Evolutionary conservation across 2,113 vertebrate species (phyloP), one percentile per base, ranked within the genome.

Genomic region (Solenodon paradoxus): DNA sequence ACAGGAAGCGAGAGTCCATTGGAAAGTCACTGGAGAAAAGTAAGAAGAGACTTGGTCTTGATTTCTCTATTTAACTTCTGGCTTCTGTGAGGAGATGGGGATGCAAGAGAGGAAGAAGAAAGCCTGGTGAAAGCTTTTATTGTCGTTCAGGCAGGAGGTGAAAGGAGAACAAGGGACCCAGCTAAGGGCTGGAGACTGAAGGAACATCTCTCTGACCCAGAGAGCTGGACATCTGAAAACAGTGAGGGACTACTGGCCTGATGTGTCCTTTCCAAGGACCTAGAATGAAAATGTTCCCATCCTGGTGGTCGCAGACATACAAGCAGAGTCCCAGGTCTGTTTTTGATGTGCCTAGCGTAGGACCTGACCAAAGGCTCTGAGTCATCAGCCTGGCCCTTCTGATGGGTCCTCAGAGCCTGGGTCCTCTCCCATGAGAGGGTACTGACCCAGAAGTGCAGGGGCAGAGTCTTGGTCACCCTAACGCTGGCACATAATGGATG

Each of bases 261-360:
- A 24, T 5, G 47, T 13, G 3, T 40, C 35, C 30, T 13, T 55
- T 47, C 16, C 15, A n/a, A 89, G 45, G 71, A 59, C 28, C 38
- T 42, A 7, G n/a, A 40, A 3, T 91, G 68, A 32, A 59, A 26
- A 19, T 28, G 30, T 17, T 40, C 17, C 80, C n/a, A 24, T 0
- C 2, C 28, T 19, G 19, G 42, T 22, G 30, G 71, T 20, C 1
- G 2, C 9, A 6, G 16, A 2, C 28, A 2, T 28, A 30, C 40
- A 40, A 32, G 47, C 61, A 26, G 40, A 55, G 53, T 49, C 1
- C 49, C 32, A 8, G 71, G 45, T 53, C 49, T 71, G 59, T 51
- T 49, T 79, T 17, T 38, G 12, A 7, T 12, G 1, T 8, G 8
- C 0, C 53, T 0, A 20, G 7, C 38, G 17, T 20, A 57, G 63